Evolutionary conservation across 1,140 invertebrate species (phyloP), one percentile per base, ranked within the genome.

Genomic region (Brachionus rotundiformis): DNA sequence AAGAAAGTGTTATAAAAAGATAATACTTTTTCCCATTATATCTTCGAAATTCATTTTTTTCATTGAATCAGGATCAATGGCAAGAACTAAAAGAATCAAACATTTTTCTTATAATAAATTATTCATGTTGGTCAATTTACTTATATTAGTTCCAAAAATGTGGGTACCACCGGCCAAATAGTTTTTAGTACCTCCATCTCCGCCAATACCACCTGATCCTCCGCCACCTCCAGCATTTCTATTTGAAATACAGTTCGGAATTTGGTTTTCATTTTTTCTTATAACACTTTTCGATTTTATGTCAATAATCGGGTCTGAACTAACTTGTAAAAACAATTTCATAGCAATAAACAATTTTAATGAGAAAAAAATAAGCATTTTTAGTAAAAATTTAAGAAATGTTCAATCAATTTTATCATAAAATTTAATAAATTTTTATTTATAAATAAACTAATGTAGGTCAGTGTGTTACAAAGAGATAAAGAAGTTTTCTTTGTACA

Each of bases 71-170:
- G 25, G 36, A 44, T 73, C 39, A 23, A 73, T 31, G 0, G 68
- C 68, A 7, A 73, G 39, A 13, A 73, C 68, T 73, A 44, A 8
- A 44, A 47, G 25, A 25, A 13, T n/a, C n/a, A n/a, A n/a, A n/a
- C n/a, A n/a, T n/a, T n/a, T n/a, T n/a, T n/a, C n/a, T n/a, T n/a
- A n/a, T n/a, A n/a, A n/a, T n/a, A n/a, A n/a, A n/a, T 11, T 36
- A 16, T 33, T 33, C 3, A 41, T 41, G 10, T 36, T 3, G 1
- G 19, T 8, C 36, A n/a, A 16, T 16, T 68, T 73, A 73, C 68
- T 44, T 27, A 73, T 73, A 47, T 73, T 73, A 0, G 68, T 73
- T 25, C 68, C 68, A 41, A 73, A 73, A 25, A 73, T 73, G 25
- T 73, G 68, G 36, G 68, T 73, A 10, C 68, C 68, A 13, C 36